Conservation (phyloP, 2,888 invertebrate species). For the Drosophila koepferae region DNA sequence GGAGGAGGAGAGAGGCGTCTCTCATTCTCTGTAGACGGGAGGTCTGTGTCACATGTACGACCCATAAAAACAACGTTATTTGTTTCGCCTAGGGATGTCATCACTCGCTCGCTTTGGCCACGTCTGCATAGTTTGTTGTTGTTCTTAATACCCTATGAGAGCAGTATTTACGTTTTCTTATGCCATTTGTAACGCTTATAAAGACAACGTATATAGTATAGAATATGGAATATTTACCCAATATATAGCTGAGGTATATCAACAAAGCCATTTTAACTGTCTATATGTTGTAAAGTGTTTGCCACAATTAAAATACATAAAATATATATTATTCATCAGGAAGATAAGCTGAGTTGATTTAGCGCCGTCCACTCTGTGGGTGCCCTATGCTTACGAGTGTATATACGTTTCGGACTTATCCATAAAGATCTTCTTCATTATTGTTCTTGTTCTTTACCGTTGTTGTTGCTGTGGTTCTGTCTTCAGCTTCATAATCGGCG, state of each 20-base stretch:
- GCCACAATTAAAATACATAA: background rate
- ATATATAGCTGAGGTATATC: no score
- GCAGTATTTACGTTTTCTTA: no score
- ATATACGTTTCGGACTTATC: background rate
- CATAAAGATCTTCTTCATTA: background rate
- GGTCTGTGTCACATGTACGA: conserved; percentile 60
- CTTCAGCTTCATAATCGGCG: conserved; percentile 61
- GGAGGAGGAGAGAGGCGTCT: background rate
- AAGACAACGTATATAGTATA: no score
- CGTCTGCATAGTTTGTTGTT: conserved; percentile 33
- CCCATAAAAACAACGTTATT: conserved; percentile 72
- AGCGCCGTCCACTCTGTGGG: fast-evolving
- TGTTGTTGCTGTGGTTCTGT: conserved; percentile 17
- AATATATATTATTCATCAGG: background rate
- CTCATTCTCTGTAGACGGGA: background rate
- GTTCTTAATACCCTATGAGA: background rate
- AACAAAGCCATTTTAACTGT: no score
- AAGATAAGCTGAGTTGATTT: background rate
- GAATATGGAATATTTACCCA: no score
- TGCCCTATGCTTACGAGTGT: background rate
- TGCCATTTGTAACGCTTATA: background rate
- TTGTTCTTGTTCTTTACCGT: conserved; percentile 16
- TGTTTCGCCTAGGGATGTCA: conserved; percentile 67
- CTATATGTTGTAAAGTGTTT: no score
- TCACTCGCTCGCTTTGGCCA: conserved; percentile 39